Percentiles rank a stretch among this genome's conserved stretches.
Evolutionary conservation across 2,113 vertebrate species (phyloP).

Genomic region (Pollimyrus isidori): DNA sequence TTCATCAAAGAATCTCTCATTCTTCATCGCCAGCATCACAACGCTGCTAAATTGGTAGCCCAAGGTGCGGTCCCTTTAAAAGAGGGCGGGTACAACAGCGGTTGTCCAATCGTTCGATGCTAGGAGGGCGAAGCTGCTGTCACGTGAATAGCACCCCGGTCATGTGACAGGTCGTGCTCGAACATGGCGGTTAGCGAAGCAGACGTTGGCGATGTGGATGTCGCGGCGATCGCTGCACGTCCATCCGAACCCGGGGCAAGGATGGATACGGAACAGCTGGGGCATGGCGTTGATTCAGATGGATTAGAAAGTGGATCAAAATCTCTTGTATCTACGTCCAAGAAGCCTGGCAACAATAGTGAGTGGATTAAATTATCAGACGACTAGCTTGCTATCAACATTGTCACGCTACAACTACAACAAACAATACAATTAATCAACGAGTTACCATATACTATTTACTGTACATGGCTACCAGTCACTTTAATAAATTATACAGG

Average conservation of each 20-base stretch:
- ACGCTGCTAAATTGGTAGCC: background rate
- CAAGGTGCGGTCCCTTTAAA: background rate
- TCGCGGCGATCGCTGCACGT: conserved; percentile 39
- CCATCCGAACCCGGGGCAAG: conserved; percentile 27
- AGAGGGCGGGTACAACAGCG: background rate
- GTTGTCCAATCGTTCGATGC: background rate
- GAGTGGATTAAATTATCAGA: conserved; percentile 19
- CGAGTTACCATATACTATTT: background rate
- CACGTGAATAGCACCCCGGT: conserved; percentile 48
- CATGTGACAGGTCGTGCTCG: conserved; percentile 48
- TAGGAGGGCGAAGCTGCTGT: conserved; percentile 9
- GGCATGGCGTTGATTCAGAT: conserved; percentile 17
- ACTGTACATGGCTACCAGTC: background rate
- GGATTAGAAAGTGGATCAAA: conserved; percentile 28
- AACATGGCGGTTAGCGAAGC: conserved; percentile 28
- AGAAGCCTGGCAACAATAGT: conserved; percentile 51
- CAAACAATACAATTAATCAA: background rate
- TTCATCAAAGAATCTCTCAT: background rate
- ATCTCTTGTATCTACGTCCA: conserved; percentile 29
- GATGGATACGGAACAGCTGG: background rate
- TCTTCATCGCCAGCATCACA: background rate
- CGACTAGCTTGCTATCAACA: background rate
- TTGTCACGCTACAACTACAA: background rate
- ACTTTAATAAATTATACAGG: background rate
- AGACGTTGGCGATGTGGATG: conserved; percentile 54